Evolutionary conservation across 2,113 vertebrate genomes (phyloP).

Genomic region (Tenebrosternarchus preto): DNA sequence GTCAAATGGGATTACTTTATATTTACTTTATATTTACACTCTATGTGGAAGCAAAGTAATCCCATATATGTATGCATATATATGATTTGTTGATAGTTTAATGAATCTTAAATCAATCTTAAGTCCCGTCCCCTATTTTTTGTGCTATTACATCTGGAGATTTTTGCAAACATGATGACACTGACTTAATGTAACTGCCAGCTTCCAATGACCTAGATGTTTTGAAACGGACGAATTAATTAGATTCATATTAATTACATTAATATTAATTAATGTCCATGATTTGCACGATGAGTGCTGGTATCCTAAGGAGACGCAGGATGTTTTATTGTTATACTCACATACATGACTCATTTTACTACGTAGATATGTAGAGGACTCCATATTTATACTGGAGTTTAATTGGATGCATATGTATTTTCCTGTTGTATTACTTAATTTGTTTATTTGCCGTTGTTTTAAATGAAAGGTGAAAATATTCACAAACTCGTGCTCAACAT

Average conservation of each 20-base stretch:
- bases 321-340: no score
- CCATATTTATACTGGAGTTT: no score
- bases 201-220: constrained; percentile 28
- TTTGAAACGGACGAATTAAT: constrained; percentile 40
- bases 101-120: background rate
- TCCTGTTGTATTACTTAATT: constrained; percentile 4
- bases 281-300: constrained; percentile 20
- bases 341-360: no score
- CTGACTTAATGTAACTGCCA: constrained; percentile 9
- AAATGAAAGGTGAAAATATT: background rate
- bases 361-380: no score
- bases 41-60: no score
- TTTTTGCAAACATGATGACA: constrained; percentile 27
- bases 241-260: constrained; percentile 38
- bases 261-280: constrained; percentile 41
- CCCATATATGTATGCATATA: no score
- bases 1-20: background rate
- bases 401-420: background rate
- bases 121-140: background rate
- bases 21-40: no score
- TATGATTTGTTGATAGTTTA: background rate
- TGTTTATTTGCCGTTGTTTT: constrained; percentile 3
- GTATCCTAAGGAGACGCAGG: background rate
- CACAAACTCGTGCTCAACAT: background rate
- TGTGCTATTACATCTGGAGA: background rate